Base-by-base conservation (phyloP, 2,888 invertebrate genomes). In the Troilus luridus region DNA sequence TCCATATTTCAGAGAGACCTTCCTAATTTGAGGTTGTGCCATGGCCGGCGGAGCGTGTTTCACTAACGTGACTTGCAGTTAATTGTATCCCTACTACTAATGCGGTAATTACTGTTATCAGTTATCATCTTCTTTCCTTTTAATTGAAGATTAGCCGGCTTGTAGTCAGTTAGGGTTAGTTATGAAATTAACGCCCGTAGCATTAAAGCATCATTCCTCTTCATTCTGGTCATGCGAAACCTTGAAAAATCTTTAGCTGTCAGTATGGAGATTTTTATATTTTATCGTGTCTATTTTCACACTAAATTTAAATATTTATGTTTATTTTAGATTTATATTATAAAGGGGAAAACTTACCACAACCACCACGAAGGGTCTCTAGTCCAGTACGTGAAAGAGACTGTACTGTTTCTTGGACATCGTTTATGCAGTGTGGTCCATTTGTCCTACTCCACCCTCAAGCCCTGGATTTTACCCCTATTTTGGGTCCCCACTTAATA, bases 71-170 rank as follows among this genome's bases (percentile, higher is more conserved):
- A 85, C 56, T 85, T 58, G 85, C 72, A 85, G 56, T 85, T 85
- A 85, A 85, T 85, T 85, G 85, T 58, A 85, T 54, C 85, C 85
- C 56, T 54, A 41, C 14, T 56, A n/a, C 85, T 85, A 85, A 85
- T n/a, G 56, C 85, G 56, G 54, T 58, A 58, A 54, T 85, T 85
- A 58, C 56, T 58, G 56, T 56, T 54, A 85, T 58, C 85, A 10
- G 85, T 85, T 41, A 85, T 85, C 85, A 85, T 85, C 85, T 85
- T 85, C 85, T 58, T 85, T 56, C 81, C 85, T 85, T 77, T 21
- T 85, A 85, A 85, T 85, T 85, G 85, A 85, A 85, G 85, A 56
- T 85, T 85, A 85, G 85, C 56, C 85, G 56, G n/a, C 56, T 54
- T 85, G 85, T 85, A 85, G 85, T 85, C 56, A 58, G 85, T 85